These are phyloP conservation scores for Nebria brevicollis DNA, from an alignment of 2,888 invertebrate genomes.

Conservation along the genomic window DNA sequence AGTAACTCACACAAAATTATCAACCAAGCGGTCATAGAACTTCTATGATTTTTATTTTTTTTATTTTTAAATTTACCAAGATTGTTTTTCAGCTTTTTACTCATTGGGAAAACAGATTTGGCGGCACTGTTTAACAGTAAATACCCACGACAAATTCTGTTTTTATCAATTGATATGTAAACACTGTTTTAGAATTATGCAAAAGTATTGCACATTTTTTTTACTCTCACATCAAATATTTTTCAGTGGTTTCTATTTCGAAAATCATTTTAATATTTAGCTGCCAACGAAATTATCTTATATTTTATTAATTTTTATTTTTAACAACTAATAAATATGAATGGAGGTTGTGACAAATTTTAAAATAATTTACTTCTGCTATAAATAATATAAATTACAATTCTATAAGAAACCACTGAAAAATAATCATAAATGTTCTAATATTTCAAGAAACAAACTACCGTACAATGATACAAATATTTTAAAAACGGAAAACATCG, in stretches of 20 bases:
- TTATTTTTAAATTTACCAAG: not conserved
- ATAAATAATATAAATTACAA: not conserved
- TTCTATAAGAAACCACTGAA: not conserved
- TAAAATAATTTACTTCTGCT: not conserved
- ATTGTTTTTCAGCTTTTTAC: not conserved
- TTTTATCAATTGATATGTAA: slow-evolving; percentile 1
- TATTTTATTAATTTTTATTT: no score
- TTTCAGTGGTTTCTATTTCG: not conserved
- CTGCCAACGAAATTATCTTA: not conserved
- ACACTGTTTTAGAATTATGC: not conserved
- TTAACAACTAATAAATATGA: no score
- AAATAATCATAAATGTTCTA: not conserved
- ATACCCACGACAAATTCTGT: not conserved
- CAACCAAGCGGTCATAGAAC: not conserved
- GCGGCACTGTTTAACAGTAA: not conserved
- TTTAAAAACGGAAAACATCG: not conserved
- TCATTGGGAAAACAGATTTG: not conserved
- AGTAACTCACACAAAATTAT: not conserved
- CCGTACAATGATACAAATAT: not conserved
- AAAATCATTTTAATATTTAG: not conserved
- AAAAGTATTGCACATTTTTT: not conserved
- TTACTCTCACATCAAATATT: not conserved
- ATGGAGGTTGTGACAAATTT: no score
- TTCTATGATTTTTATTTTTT: no score
- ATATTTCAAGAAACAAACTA: not conserved